Evolutionary conservation across 2,797 vertebrate species (phyloP).

Genomic region (Hypotaenidia philippensis): DNA sequence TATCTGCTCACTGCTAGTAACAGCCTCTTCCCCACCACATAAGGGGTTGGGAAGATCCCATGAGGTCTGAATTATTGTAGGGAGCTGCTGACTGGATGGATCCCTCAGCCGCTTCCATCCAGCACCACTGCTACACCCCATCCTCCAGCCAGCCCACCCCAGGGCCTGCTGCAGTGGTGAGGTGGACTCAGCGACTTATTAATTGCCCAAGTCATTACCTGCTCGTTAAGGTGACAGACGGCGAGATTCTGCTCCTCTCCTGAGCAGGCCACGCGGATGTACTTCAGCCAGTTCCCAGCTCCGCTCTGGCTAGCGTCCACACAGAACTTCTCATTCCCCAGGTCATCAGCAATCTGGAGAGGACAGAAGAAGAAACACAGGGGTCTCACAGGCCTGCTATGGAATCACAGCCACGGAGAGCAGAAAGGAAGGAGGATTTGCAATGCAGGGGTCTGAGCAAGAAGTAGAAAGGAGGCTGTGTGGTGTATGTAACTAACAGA

Average conservation of each 20-base stretch:
- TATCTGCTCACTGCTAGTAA: background rate
- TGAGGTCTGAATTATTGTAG: background rate
- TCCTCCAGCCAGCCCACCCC: background rate
- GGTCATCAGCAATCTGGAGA: constrained; percentile 88
- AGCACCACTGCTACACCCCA: fast-evolving
- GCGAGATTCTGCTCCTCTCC: constrained; percentile 93
- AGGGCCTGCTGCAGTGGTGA: fast-evolving
- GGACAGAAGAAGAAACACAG: background rate
- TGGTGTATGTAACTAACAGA: fast-evolving
- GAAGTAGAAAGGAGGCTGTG: background rate
- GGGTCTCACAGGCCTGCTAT: background rate
- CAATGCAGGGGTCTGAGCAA: background rate
- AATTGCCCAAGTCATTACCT: constrained; percentile 78
- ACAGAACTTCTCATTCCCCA: constrained; percentile 90
- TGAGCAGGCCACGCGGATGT: constrained; percentile 89
- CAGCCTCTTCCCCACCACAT: background rate
- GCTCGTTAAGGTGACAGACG: constrained; percentile 91
- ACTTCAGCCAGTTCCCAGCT: constrained; percentile 93
- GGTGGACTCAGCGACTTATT: background rate
- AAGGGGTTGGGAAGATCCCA: background rate
- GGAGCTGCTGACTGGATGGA: background rate
- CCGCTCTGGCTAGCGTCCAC: constrained; percentile 80
- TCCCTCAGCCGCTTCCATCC: background rate
- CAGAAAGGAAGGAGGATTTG: background rate
- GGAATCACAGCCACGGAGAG: fast-evolving